Evolutionary conservation across 2,888 invertebrate species (phyloP), one percentile per base, ranked within the genome.

Genomic region (Nebria salina): DNA sequence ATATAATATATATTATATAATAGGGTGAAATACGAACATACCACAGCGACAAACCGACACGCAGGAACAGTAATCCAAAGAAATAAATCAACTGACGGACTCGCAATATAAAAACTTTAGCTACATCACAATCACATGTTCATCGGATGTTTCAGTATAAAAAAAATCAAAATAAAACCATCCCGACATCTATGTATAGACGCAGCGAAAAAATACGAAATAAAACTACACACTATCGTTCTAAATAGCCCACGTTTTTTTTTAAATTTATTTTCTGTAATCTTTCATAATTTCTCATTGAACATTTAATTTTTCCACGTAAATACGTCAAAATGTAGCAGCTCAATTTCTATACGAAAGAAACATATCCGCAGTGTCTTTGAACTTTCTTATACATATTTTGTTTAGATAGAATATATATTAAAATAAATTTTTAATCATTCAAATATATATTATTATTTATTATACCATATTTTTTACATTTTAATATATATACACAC

Each of bases 21-120:
- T 26, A 74, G 25, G n/a, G 41, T 13, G 13, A 43, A 2, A 42
- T 41, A 42, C 41, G 34, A 26, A 72, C 72, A 5, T 34, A 34
- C 34, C 34, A 34, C 34, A 34, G 5, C 34, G 34, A 34, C 25
- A n/a, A 11, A n/a, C 72, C n/a, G 72, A 34, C 72, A 34, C 41
- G 25, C 72, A 13, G n/a, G 26, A 72, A 72, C n/a, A 25, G 72
- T 72, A 72, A 72, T 72, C 72, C 72, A 34, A 25, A 34, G 26
- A n/a, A 8, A 72, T 72, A 72, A 72, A 72, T 72, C 72, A 72
- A 34, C 72, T 72, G 34, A 72, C 54, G 54, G 54, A 54, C 54
- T 54, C 7, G 13, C 7, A 54, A 54, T 54, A 54, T 54, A 54
- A 54, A 54, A 54, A 54, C 54, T 54, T 54, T 54, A 11, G 54